Percentiles rank a stretch among this genome's conserved stretches.
These are phyloP conservation scores for Parnassius orleans DNA, from an alignment of 2,888 invertebrate species.

Conservation along the genomic window DNA sequence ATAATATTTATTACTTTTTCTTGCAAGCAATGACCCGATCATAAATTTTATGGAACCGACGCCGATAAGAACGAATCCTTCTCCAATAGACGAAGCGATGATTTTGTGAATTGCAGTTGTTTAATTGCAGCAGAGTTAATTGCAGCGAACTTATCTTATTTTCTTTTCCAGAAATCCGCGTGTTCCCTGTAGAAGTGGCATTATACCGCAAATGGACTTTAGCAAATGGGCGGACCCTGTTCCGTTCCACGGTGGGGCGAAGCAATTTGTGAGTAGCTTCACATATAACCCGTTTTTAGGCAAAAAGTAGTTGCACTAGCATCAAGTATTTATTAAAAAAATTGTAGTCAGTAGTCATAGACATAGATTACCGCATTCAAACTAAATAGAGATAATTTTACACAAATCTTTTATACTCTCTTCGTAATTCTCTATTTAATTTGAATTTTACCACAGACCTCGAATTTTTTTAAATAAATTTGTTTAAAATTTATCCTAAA, in stretches of 20 bases:
- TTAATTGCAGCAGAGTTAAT: no score
- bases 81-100: no score
- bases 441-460: conserved; percentile 16
- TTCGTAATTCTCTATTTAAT: conserved; percentile 11
- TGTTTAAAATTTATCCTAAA: background rate
- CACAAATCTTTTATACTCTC: conserved; percentile 31
- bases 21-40: no score
- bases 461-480: conserved; percentile 19
- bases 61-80: no score
- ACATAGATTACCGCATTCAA: conserved; percentile 33
- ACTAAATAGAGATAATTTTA: conserved; percentile 29
- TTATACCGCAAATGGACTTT: conserved; percentile 92
- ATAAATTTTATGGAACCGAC: no score
- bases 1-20: no score
- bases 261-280: conserved; percentile 85
- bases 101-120: no score
- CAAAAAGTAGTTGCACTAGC: conserved; percentile 65
- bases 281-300: conserved; percentile 74
- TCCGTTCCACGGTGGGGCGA: conserved; percentile 62
- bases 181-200: conserved; percentile 93
- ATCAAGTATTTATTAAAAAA: conserved; percentile 44
- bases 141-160: no score
- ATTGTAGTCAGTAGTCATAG: conserved; percentile 41
- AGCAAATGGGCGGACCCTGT: conserved; percentile 93
- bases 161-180: conserved; percentile 89